Base-by-base conservation (phyloP, 2,888 invertebrate genomes). In the Agrochola macilenta region DNA sequence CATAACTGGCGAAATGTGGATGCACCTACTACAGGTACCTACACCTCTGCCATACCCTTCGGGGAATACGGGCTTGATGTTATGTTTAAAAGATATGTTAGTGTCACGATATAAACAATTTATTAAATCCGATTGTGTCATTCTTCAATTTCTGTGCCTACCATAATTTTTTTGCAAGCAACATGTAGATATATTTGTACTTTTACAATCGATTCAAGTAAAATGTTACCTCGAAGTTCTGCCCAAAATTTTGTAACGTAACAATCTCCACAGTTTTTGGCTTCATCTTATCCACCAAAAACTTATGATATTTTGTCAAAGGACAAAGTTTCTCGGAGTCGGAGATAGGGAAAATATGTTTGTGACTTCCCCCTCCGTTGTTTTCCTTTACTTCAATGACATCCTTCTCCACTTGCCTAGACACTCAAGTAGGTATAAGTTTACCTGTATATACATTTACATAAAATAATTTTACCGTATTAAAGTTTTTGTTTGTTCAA, bases 341-440 rank as follows among this genome's bases (percentile, higher is more conserved):
- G 54, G 72, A 79, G 79, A 88, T 73, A 74, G 64, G 76, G 78
- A 79, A 84, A 87, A 88, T 87, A 84, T 87, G 87, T 79, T 78
- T 76, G 73, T 30, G 4, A 78, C 69, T 74, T 80, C 74, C 72
- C 80, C 76, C 69, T 79, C 69, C 14, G 52, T 74, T 75, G 81
- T 83, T 78, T 85, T 74, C 74, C 61, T 69, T 43, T 63, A 61
- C 63, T 77, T 71, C 64, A 57, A 43, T 69, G 57, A 43, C 73
- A 69, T 12, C 70, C 49, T 65, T 74, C 57, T 74, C 60, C 63
- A 72, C 69, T 65, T 35, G 35, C 26, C 54, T 64, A 70, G 23
- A 70, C n/a, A 77, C 30, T 69, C 23, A 68, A 69, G 58, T 43
- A 61, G 54, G 35, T 58, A 54, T 35, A 49, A n/a, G 17, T 43